Base-by-base conservation (phyloP, 2,888 invertebrate genomes). In the Polyommatus icarus region DNA sequence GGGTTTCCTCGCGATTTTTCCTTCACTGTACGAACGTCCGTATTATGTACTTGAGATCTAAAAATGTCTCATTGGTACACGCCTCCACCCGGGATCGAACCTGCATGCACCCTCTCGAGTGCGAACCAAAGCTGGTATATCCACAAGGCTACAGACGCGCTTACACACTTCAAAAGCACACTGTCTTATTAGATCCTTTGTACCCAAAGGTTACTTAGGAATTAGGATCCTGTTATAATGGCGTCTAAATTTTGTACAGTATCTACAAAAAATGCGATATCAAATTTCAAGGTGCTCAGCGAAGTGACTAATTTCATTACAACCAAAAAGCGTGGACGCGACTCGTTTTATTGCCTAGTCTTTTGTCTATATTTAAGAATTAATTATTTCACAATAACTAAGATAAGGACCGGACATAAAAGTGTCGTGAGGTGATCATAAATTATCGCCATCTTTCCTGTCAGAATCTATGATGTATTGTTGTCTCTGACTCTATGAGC, bases 331-430 rank as follows among this genome's bases (percentile, higher is more conserved):
- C 75, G 46, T 54, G 75, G 75, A 54, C 75, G 18, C 20, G 75
- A 75, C 24, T 75, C 54, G 75, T 54, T 75, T 46, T 75, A 75
- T 75, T 29, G 29, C 29, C 29, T 54, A 75, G 50, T 24, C 46
- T 73, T 46, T 73, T 40, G 73, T 20, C 20, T 40, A 73, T 40
- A 20, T 73, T 73, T 20, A 24, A 67, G 67, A 67, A 67, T 67
- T 67, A 67, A 67, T 67, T 29, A 32, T 67, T 67, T 67, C 32
- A 67, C 67, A 67, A 67, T 67, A 29, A 67, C 67, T 67, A 5
- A 67, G 67, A 67, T 67, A 67, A 67, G 67, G 67, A 67, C 29
- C 67, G 67, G 67, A 67, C 67, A 67, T 67, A 29, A 67, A 67
- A 67, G 32, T 67, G 67, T 67, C 29, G 29, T 29, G 32, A 15